Evolutionary conservation across 2,888 invertebrate species (phyloP).

Genomic region (Lepetodrilus schrolli): DNA sequence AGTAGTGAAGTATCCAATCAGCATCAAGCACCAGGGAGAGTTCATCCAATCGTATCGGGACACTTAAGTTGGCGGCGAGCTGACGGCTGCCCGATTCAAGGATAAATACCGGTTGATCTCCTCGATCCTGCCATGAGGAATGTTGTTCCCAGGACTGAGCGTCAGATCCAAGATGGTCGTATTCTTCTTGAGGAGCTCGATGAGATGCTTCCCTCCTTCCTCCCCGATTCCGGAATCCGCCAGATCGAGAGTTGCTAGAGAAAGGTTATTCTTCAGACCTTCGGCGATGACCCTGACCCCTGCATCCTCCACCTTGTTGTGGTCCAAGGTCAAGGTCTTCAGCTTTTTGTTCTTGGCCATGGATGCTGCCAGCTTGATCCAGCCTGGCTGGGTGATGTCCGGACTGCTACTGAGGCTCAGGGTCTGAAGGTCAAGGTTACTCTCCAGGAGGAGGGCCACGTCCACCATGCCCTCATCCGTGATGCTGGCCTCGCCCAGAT

Average conservation of each 20-base stretch:
- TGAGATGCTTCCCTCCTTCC: constrained; percentile 52
- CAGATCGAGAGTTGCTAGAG: constrained; percentile 57
- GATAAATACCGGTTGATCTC: constrained; percentile 59
- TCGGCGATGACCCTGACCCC: constrained; percentile 55
- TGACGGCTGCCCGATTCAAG: constrained; percentile 55
- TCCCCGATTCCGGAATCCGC: constrained; percentile 63
- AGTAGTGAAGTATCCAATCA: background rate
- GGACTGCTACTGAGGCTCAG: constrained; percentile 63
- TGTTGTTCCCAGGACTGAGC: constrained; percentile 59
- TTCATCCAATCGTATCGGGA: constrained; percentile 20
- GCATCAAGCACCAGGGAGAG: background rate
- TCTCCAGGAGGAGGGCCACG: constrained; percentile 54
- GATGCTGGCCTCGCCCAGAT: constrained; percentile 60
- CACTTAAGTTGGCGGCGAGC: background rate
- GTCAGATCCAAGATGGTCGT: constrained; percentile 62
- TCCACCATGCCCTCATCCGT: constrained; percentile 55
- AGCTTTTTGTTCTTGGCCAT: constrained; percentile 55
- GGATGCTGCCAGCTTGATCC: constrained; percentile 61
- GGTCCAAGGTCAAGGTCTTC: constrained; percentile 61
- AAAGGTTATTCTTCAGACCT: constrained; percentile 60
- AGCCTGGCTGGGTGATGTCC: constrained; percentile 47
- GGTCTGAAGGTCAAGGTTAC: constrained; percentile 51
- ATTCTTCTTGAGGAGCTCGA: constrained; percentile 62
- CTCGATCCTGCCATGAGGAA: constrained; percentile 46
- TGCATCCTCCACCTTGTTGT: constrained; percentile 63